Conservation (phyloP, 2,113 vertebrate species). For the Casuarius casuarius region DNA sequence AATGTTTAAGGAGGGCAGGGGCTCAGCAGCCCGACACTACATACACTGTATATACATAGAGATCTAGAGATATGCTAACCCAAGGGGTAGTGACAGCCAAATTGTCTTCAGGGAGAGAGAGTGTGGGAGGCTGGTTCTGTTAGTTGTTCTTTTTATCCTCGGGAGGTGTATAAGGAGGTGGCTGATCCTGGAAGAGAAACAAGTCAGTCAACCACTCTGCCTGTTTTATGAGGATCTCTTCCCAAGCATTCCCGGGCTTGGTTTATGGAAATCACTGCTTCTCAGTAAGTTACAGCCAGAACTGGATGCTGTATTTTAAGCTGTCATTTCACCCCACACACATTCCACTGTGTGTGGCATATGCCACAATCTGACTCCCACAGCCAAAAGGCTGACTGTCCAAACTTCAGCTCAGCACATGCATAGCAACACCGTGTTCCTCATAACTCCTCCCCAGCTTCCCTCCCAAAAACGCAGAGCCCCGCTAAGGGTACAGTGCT, state of each 20-base stretch:
- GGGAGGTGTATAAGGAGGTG: slow-evolving; percentile 82
- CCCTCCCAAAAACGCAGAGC: neutral
- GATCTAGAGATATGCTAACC: slow-evolving; percentile 41
- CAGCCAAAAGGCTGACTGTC: neutral
- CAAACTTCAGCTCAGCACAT: neutral
- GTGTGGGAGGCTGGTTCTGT: neutral
- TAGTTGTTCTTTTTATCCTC: slow-evolving; percentile 87
- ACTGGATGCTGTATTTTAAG: neutral
- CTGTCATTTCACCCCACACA: neutral
- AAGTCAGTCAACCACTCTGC: neutral
- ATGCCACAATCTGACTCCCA: no score
- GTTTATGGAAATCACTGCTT: neutral
- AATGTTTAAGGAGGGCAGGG: neutral
- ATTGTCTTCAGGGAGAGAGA: slow-evolving; percentile 31
- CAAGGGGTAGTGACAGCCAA: neutral
- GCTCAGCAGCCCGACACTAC: slow-evolving; percentile 7
- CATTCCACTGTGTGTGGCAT: neutral
- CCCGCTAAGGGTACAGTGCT: neutral
- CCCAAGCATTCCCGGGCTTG: neutral
- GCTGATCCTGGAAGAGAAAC: slow-evolving; percentile 78
- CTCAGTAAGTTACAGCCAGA: neutral
- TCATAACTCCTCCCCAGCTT: neutral
- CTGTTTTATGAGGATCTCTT: neutral
- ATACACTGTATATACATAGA: neutral
- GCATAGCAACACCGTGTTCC: neutral